A percentile compares a stretch with the other conserved stretches of the same genome.
Evolutionary conservation across 2,113 vertebrate species (phyloP).

Genomic region (Actenoides hombroni): DNA sequence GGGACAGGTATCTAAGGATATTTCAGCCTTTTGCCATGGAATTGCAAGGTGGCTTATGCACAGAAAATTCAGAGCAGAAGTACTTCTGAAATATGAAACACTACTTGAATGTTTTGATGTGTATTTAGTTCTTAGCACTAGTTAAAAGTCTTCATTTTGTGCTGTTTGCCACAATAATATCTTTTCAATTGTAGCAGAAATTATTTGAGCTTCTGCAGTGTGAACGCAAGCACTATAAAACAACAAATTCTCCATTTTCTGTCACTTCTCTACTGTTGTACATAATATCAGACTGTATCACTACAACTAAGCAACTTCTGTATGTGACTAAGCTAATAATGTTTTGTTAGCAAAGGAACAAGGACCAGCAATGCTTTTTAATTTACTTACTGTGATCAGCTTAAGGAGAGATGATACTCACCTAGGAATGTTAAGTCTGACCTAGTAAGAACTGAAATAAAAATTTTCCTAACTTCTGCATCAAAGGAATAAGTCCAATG

Average conservation of each 20-base stretch:
- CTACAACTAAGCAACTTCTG: neutral
- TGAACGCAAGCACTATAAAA: neutral
- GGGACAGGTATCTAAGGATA: neutral
- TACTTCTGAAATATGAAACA: neutral
- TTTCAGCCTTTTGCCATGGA: neutral
- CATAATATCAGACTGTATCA: rapidly evolving
- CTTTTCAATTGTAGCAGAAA: neutral
- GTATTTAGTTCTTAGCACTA: neutral
- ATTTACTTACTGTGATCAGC: neutral
- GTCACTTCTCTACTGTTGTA: neutral
- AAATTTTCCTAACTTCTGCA: neutral
- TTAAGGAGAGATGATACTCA: neutral
- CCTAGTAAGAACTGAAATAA: neutral
- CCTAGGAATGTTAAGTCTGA: neutral
- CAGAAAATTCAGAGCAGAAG: neutral
- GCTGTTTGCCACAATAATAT: neutral
- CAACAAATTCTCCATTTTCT: neutral
- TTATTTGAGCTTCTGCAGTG: neutral
- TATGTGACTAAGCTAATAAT: neutral
- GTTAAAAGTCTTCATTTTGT: neutral
- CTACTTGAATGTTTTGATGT: no score
- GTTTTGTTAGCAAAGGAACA: neutral
- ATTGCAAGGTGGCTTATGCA: neutral
- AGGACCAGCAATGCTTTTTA: neutral
- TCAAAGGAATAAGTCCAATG: neutral